Conservation (phyloP, 2,888 invertebrate species). For the Cyrtodaria siliqua region DNA sequence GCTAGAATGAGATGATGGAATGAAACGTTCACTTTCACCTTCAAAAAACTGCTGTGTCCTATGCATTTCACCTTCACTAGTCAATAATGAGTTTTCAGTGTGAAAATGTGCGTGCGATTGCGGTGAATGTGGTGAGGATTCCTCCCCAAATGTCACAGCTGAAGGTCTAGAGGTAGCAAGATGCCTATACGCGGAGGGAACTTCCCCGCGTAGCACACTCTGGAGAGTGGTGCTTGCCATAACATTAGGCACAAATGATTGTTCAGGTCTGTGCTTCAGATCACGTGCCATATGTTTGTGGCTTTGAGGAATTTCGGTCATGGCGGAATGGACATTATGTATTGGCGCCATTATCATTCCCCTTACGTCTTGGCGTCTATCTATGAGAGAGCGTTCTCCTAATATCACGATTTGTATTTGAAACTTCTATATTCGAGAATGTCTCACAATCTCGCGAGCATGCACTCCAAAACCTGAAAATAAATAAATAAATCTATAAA, state of each 20-base stretch:
- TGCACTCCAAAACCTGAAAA: too few relatives aligned
- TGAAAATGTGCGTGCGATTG: too few relatives aligned
- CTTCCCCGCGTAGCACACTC: slow-evolving; percentile 77
- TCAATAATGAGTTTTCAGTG: too few relatives aligned
- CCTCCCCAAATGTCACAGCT: too few relatives aligned
- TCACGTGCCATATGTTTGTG: neutral
- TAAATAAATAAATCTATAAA: too few relatives aligned
- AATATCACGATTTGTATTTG: too few relatives aligned
- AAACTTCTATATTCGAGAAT: too few relatives aligned
- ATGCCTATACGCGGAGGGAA: slow-evolving; percentile 79
- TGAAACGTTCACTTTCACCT: slow-evolving; percentile 1
- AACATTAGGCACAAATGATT: slow-evolving; percentile 3
- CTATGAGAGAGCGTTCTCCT: too few relatives aligned
- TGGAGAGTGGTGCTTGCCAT: slow-evolving; percentile 64
- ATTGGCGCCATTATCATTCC: slow-evolving; percentile 51
- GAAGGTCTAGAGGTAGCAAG: slow-evolving; percentile 17
- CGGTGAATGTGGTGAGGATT: too few relatives aligned
- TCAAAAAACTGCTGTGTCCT: neutral
- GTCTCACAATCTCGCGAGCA: too few relatives aligned
- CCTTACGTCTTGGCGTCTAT: too few relatives aligned
- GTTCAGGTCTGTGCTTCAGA: neutral
- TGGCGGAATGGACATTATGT: slow-evolving; percentile 55
- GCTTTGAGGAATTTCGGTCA: slow-evolving; percentile 26
- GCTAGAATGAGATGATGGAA: neutral
- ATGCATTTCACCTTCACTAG: too few relatives aligned